phyloP scores from a whole-genome alignment of 2,888 invertebrate species.

The Anodontia alba region DNA sequence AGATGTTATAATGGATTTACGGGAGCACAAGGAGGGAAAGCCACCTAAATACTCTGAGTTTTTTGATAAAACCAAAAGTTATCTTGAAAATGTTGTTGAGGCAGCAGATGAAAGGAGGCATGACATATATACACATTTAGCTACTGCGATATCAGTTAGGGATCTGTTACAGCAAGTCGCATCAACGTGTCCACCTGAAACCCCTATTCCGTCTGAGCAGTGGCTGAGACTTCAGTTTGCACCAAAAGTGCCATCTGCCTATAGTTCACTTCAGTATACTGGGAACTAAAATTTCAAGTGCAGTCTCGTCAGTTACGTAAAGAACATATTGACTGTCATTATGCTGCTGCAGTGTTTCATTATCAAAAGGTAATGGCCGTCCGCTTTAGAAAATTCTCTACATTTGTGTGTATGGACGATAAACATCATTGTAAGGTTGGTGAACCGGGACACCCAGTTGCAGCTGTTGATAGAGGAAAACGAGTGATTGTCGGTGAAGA shows the following conservation, averaged over 20 bases:
- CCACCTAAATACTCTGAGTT: conserved; percentile 29
- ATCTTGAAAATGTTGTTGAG: conserved; percentile 40
- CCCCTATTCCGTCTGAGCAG: no score
- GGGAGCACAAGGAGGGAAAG: conserved; percentile 43
- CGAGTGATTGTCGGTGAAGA: conserved; percentile 31
- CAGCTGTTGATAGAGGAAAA: conserved; percentile 50
- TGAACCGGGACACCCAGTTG: conserved; percentile 53
- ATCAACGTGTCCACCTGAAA: no score
- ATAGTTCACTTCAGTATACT: no score
- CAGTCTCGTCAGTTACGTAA: no score
- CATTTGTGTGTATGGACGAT: conserved; percentile 48
- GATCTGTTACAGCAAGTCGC: no score
- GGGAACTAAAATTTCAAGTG: no score
- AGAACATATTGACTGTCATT: conserved; percentile 47
- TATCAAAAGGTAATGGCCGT: conserved; percentile 50
- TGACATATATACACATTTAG: no score
- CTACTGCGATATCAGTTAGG: no score
- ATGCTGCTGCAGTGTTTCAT: conserved; percentile 40
- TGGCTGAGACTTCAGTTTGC: no score
- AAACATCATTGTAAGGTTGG: conserved; percentile 57
- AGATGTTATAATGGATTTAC: conserved; percentile 44
- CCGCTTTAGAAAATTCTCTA: conserved; percentile 23
- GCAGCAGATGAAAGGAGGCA: conserved; percentile 52
- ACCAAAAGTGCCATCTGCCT: no score
- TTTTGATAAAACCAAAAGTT: conserved; percentile 35